Base-by-base conservation (phyloP, 2,888 invertebrate genomes). In the Liopterus haemorrhoidalis region DNA sequence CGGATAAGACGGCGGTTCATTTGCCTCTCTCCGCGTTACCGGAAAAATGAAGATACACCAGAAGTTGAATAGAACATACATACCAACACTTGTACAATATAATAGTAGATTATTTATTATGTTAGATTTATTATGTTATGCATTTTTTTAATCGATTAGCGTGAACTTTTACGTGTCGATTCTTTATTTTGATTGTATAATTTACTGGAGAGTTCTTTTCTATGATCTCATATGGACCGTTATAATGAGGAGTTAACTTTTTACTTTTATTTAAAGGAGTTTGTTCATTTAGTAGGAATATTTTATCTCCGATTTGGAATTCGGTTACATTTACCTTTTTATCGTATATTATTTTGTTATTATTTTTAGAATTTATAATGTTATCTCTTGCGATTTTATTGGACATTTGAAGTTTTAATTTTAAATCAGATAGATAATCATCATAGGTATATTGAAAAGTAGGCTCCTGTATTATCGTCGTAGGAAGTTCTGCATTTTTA, bases 401-500 rank as follows among this genome's bases (percentile, higher is more conserved):
- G 5, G 52, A 43, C 21, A 35, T 50, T 12, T 42, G 46, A 35
- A 57, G 19, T 49, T 50, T 51, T 9, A 46, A 24, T 28, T 43
- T 45, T 16, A 55, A 25, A 16, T 51, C 33, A 30, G 32, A 30
- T 3, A 48, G 19, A 27, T 49, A 55, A 41, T 53, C 45, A 20
- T 56, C 56, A 27, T 52, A 57, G 3, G 53, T 50, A 36, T 54
- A 55, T 28, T 51, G 50, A 27, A 50, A 52, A 32, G 52, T 46
- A 22, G 55, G 50, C 44, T 52, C 47, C 24, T 41, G 37, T 5
- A 41, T 39, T 8, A 57, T 35, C 9, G 54, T 42, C 2, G 50
- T 41, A 5, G 49, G 51, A 12, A 52, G 20, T 21, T 48, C 37
- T 12, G 50, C 33, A 25, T 47, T 25, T 25, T 46, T 15, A n/a